Percentiles rank a stretch among this genome's conserved stretches.
These are phyloP conservation scores for Formica aserva DNA, from an alignment of 2,888 invertebrate species.

Conservation along the genomic window DNA sequence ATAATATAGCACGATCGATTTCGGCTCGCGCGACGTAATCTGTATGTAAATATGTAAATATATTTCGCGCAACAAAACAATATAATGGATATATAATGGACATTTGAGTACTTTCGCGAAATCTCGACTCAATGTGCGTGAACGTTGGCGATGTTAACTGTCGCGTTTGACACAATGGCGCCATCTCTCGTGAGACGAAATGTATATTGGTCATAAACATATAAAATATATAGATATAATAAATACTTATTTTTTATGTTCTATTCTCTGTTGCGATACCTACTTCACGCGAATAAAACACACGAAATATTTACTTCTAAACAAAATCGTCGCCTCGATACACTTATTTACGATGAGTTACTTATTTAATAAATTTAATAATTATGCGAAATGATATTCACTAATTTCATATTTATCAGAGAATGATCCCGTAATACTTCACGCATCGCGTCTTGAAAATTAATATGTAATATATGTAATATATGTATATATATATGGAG, in stretches of 20 bases:
- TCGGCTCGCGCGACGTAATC: background rate
- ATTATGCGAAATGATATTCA: background rate
- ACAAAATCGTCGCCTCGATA: background rate
- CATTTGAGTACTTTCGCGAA: background rate
- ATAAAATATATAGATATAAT: too few species aligned
- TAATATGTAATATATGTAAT: too few species aligned
- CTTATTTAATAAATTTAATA: background rate
- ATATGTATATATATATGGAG: too few species aligned
- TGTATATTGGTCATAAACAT: background rate
- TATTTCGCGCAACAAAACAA: background rate
- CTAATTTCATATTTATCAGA: background rate
- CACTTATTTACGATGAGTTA: background rate
- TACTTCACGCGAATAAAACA: background rate
- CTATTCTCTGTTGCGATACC: too few species aligned
- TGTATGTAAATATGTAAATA: background rate
- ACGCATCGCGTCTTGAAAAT: too few species aligned
- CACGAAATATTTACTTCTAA: background rate
- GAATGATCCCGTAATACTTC: too few species aligned
- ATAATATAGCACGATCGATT: background rate
- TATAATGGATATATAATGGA: background rate
- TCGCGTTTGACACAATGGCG: background rate
- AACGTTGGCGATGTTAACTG: background rate
- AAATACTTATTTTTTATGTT: too few species aligned
- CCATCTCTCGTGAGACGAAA: background rate
- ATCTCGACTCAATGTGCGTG: background rate